Percentiles rank a stretch among this genome's conserved stretches.
These are phyloP conservation scores for Abrostola tripartita DNA, from an alignment of 2,888 invertebrate genomes.

Conservation along the genomic window DNA sequence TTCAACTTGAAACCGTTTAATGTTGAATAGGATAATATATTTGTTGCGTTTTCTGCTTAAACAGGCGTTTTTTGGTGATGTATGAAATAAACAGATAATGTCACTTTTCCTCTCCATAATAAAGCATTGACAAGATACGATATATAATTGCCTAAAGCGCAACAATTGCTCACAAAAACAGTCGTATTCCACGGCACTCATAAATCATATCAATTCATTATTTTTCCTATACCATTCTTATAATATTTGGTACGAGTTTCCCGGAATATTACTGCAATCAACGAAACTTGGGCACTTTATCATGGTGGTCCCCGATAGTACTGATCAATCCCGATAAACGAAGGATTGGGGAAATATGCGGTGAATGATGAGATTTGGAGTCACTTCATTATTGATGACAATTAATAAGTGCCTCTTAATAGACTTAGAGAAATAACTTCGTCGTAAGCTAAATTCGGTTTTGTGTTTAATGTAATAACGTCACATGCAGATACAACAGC, in stretches of 20 bases:
- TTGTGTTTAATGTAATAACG: too few species aligned
- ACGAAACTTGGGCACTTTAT: conserved; percentile 44
- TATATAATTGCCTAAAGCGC: too few species aligned
- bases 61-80: neutral
- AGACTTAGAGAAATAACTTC: neutral
- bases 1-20: too few species aligned
- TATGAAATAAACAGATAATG: neutral
- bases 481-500: too few species aligned
- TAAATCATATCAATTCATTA: conserved; percentile 31
- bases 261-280: conserved; percentile 40
- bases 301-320: conserved; percentile 27
- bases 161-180: conserved; percentile 16
- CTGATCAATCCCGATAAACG: conserved; percentile 35
- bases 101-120: too few species aligned
- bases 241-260: conserved; percentile 28
- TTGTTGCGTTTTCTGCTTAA: too few species aligned
- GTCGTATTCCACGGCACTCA: conserved; percentile 13
- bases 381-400: neutral
- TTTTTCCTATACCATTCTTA: conserved; percentile 26
- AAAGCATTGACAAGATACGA: too few species aligned
- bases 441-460: too few species aligned
- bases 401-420: neutral
- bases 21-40: too few species aligned
- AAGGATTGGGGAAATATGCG: neutral
- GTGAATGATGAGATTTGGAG: neutral